phyloP scores from a whole-genome alignment of 2,113 vertebrate genomes.

The Python bivittatus region DNA sequence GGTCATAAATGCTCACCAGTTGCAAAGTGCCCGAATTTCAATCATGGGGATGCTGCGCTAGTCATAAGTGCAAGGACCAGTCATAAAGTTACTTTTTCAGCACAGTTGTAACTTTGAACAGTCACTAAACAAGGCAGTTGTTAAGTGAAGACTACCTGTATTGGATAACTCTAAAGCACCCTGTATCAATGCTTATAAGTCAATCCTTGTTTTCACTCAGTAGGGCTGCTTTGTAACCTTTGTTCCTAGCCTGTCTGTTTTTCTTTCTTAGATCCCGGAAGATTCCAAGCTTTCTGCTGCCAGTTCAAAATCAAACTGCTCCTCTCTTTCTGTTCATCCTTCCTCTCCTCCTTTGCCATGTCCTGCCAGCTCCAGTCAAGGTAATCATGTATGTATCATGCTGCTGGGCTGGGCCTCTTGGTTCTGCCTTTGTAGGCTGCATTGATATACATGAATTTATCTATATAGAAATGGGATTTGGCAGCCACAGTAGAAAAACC shows the following conservation, averaged over 20 bases:
- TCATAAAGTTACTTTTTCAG: background rate
- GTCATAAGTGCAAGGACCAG: background rate
- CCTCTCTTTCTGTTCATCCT: constrained; percentile 73
- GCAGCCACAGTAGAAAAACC: constrained; percentile 13
- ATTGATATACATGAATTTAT: constrained; percentile 65
- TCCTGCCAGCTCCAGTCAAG: constrained; percentile 93
- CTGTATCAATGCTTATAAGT: background rate
- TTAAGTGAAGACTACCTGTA: background rate
- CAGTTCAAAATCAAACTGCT: constrained; percentile 76
- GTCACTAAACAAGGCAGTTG: background rate
- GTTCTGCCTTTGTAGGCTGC: constrained; percentile 70
- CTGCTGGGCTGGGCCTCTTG: constrained; percentile 71
- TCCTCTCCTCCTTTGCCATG: constrained; percentile 83
- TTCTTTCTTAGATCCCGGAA: constrained; percentile 89
- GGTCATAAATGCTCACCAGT: background rate
- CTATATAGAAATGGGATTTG: constrained; percentile 29
- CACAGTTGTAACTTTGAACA: background rate
- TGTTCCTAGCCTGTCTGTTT: constrained; percentile 63
- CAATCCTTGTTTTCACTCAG: background rate
- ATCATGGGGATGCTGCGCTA: background rate
- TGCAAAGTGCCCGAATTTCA: background rate
- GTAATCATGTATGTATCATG: constrained; percentile 91
- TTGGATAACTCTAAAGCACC: background rate
- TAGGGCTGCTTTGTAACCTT: background rate
- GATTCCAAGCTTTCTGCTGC: constrained; percentile 81